A percentile compares a stretch with the other conserved stretches of the same genome.
Evolutionary conservation across 2,888 invertebrate species (phyloP).

Genomic region (Tolmerus cingulatus): DNA sequence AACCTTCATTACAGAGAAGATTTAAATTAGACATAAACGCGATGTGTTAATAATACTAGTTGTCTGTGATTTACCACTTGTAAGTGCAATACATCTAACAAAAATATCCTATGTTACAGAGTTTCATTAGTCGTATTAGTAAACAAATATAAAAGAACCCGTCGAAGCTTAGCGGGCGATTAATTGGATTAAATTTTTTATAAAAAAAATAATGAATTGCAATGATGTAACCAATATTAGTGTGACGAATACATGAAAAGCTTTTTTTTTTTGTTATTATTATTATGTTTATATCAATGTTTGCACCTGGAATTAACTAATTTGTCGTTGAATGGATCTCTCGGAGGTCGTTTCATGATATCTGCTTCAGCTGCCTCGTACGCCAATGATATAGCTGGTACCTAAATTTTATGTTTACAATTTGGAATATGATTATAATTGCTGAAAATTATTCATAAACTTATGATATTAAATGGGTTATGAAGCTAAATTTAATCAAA

Average conservation of each 20-base stretch:
- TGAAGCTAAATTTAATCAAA: background rate
- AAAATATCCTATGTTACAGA: background rate
- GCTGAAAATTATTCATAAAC: background rate
- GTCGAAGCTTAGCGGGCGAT: background rate
- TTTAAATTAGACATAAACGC: background rate
- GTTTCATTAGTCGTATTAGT: background rate
- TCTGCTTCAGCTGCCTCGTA: slow-evolving; percentile 87
- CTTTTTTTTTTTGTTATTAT: background rate
- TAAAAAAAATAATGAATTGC: background rate
- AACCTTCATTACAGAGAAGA: background rate
- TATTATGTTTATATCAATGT: background rate
- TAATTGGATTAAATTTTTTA: background rate
- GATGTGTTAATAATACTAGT: background rate
- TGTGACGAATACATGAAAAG: background rate
- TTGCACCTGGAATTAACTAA: slow-evolving; percentile 74
- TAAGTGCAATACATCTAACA: background rate
- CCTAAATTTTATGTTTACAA: slow-evolving; percentile 57
- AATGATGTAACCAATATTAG: background rate
- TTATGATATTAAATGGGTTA: background rate
- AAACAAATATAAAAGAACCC: background rate
- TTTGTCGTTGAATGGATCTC: slow-evolving; percentile 85
- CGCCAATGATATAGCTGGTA: slow-evolving; percentile 86
- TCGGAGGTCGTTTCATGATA: slow-evolving; percentile 87
- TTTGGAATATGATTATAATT: slow-evolving; percentile 22
- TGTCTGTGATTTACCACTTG: background rate